Conservation (phyloP, 1,140 invertebrate species). For the Trissolcus basalis region DNA sequence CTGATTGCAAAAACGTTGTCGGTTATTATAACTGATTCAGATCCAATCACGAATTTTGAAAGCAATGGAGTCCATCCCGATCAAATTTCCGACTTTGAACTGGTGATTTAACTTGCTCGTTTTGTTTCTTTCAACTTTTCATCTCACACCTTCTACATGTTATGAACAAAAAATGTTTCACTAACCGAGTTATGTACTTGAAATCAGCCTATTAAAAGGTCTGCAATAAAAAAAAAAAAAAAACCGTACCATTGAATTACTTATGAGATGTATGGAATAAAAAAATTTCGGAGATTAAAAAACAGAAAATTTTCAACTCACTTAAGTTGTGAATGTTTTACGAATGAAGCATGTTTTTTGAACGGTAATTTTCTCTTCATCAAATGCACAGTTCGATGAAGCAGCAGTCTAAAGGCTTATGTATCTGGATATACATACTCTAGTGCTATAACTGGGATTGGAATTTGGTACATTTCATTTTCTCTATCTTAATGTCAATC, state of each 20-base stretch:
- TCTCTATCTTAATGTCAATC: too few species aligned
- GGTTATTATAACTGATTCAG: constrained; percentile 33
- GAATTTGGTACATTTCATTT: constrained; percentile 15
- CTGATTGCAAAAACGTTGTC: constrained; percentile 47
- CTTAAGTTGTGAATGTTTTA: constrained; percentile 42
- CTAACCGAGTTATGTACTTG: constrained; percentile 50
- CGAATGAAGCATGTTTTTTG: constrained; percentile 52
- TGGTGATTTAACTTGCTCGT: constrained; percentile 19
- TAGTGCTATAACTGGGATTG: constrained; percentile 38
- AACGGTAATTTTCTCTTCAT: constrained; percentile 27
- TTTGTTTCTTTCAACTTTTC: background rate
- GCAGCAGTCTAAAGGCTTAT: constrained; percentile 43
- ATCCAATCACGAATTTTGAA: constrained; percentile 14
- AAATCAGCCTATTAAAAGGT: constrained; percentile 57
- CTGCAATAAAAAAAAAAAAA: constrained; percentile 45
- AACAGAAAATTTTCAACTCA: constrained; percentile 21
- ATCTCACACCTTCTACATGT: constrained; percentile 1
- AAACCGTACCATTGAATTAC: constrained; percentile 57
- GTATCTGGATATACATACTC: constrained; percentile 36
- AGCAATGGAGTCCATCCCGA: constrained; percentile 22
- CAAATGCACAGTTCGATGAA: constrained; percentile 28
- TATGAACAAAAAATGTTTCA: background rate
- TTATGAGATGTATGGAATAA: constrained; percentile 45
- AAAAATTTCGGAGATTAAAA: constrained; percentile 31
- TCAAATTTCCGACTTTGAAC: background rate